phyloP scores from a whole-genome alignment of 2,797 vertebrate genomes.

The Tadarida brasiliensis region DNA sequence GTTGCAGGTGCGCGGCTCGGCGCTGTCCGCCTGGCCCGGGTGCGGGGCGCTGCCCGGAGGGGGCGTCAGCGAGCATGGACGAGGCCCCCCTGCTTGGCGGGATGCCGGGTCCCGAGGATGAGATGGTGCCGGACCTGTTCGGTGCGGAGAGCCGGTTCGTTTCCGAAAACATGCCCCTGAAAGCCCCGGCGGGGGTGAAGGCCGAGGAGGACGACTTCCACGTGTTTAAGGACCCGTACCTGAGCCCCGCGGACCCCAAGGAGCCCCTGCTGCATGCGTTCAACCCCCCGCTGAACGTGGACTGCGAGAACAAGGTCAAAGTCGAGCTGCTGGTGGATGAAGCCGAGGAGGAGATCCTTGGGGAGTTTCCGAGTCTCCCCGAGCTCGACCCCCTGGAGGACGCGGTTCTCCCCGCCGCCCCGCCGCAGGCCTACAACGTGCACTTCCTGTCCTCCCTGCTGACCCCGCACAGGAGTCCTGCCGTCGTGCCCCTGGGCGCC shows the following conservation, averaged over 20 bases:
- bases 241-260: conserved; percentile 8
- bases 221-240: conserved; percentile 56
- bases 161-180: conserved; percentile 53
- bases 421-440: conserved; percentile 54
- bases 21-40: not conserved
- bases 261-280: conserved; percentile 70
- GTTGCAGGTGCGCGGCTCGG: not conserved
- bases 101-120: conserved; percentile 66
- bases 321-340: conserved; percentile 14
- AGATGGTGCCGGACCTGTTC: conserved; percentile 72
- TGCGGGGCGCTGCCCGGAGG: not conserved
- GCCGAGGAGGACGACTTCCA: conserved; percentile 53
- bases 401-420: not conserved
- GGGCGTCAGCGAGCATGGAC: conserved; percentile 63
- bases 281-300: conserved; percentile 31
- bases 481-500: conserved; percentile 56
- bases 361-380: conserved; percentile 55
- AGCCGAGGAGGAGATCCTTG: conserved; percentile 15
- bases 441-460: conserved; percentile 78
- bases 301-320: conserved; percentile 50
- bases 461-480: conserved; percentile 50
- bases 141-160: not conserved
- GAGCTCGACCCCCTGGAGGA: conserved; percentile 74
- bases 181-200: not conserved
- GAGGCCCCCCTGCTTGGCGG: conserved; percentile 68